Base-by-base conservation (phyloP, 2,113 vertebrate genomes). In the Anthoscopus minutus region DNA sequence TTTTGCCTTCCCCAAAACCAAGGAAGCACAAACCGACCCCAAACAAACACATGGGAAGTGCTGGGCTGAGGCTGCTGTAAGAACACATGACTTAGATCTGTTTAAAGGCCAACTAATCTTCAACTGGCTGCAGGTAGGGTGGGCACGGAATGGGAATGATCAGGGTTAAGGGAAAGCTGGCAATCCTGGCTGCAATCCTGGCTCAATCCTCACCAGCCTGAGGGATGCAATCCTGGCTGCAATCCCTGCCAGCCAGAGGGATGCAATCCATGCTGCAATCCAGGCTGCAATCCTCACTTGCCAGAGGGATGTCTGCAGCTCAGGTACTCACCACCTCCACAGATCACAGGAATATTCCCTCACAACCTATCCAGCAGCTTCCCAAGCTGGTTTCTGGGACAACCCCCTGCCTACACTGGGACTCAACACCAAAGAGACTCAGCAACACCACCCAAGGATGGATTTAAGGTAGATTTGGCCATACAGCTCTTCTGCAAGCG, bases 51-150 rank as follows among this genome's bases (percentile, higher is more conserved):
- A 47, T 2, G 13, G 53, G 28, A 47, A 94, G 56, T 2, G 16
- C 0, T 19, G 37, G 7, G 7, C 60, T 51, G 83, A 65, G 62
- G 48, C 1, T 64, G 57, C 65, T 27, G 27, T 9, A 40, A 37
- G 62, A 72, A 45, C 23, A 30, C 8, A 47, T 0, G 0, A 53
- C 33, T 83, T n/a, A 27, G 15, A 31, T 76, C 70, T 85, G 69
- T 80, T 94, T 94, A 87, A 84, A 93, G 88, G 62, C 9, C 1
- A 51, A 33, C 45, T 88, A 83, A 96, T 90, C 89, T 50, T 38
- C 42, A 45, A 22, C 18, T 40, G 87, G 65, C 70, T 21, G 28
- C 40, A 61, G 57, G 4, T 2, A 1, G 80, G 80, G 58, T 19
- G 56, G 82, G 60, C 69, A 87, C 3, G 3, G 93, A 89, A 35